Evolutionary conservation across 2,888 invertebrate genomes (phyloP).

Genomic region (Mythimna impura): DNA sequence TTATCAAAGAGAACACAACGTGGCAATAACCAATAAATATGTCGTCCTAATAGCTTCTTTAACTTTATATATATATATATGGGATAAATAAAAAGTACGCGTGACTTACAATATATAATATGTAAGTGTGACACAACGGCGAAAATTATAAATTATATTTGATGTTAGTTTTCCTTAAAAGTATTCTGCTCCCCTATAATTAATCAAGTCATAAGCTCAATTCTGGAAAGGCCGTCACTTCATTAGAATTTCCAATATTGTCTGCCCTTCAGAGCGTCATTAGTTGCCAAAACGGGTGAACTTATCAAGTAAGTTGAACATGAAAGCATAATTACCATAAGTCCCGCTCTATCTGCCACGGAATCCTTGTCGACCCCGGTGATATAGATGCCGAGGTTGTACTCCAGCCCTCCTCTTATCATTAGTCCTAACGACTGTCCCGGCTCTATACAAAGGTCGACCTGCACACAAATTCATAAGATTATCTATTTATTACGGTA

Average conservation of each 20-base stretch:
- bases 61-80: not conserved
- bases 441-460: slow-evolving; percentile 96
- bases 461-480: slow-evolving; percentile 85
- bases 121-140: no score
- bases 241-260: slow-evolving; percentile 2
- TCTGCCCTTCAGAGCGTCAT: slow-evolving; percentile 3
- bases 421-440: slow-evolving; percentile 97
- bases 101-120: not conserved
- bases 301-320: slow-evolving; percentile 14
- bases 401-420: slow-evolving; percentile 98
- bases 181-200: not conserved
- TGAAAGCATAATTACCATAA: slow-evolving; percentile 92
- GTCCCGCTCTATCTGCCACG: slow-evolving; percentile 97
- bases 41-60: slow-evolving; percentile 3
- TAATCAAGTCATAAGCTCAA: not conserved
- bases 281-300: slow-evolving; percentile 7
- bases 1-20: not conserved
- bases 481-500: slow-evolving; percentile 46
- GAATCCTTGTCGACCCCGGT: slow-evolving; percentile 98
- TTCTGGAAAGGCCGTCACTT: not conserved
- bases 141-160: not conserved
- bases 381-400: slow-evolving; percentile 98
- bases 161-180: not conserved
- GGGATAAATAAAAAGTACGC: slow-evolving; percentile 8
- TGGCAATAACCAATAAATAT: slow-evolving; percentile 7